Percentiles rank a stretch among this genome's conserved stretches.
phyloP scores from a whole-genome alignment of 2,888 invertebrate genomes.

The Synergus laeviventris region DNA sequence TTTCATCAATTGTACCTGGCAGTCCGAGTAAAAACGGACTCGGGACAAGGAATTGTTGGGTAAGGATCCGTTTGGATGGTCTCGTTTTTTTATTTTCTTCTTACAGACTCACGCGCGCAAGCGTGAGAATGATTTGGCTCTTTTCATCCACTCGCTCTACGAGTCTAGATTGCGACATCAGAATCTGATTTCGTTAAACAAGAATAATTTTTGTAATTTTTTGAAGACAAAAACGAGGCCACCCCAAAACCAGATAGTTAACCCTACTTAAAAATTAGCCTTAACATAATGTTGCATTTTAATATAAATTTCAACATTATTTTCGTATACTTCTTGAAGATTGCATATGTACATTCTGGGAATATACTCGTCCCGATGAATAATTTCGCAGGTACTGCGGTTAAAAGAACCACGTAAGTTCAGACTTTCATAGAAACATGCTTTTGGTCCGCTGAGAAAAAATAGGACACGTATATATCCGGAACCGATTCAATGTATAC shows the following conservation, averaged over 20 bases:
- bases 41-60: constrained; percentile 17
- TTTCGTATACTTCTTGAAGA: constrained; percentile 49
- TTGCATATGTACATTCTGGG: constrained; percentile 44
- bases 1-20: constrained; percentile 32
- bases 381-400: constrained; percentile 35
- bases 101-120: constrained; percentile 29
- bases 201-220: not conserved
- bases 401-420: constrained; percentile 28
- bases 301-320: constrained; percentile 38
- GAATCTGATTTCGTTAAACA: not conserved
- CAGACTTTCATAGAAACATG: constrained; percentile 33
- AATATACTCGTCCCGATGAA: constrained; percentile 13
- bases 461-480: constrained; percentile 11
- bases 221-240: constrained; percentile 17
- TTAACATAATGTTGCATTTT: constrained; percentile 28
- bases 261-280: constrained; percentile 27
- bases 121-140: constrained; percentile 11
- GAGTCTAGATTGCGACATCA: not conserved
- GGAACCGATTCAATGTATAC: constrained; percentile 18
- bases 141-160: not conserved
- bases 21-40: not conserved
- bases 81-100: constrained; percentile 27
- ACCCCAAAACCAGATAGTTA: constrained; percentile 23
- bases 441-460: constrained; percentile 33
- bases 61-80: constrained; percentile 28